A percentile compares a stretch with the other conserved stretches of the same genome.
Conservation (phyloP, 2,113 vertebrate genomes). For the Globicephala melas region DNA sequence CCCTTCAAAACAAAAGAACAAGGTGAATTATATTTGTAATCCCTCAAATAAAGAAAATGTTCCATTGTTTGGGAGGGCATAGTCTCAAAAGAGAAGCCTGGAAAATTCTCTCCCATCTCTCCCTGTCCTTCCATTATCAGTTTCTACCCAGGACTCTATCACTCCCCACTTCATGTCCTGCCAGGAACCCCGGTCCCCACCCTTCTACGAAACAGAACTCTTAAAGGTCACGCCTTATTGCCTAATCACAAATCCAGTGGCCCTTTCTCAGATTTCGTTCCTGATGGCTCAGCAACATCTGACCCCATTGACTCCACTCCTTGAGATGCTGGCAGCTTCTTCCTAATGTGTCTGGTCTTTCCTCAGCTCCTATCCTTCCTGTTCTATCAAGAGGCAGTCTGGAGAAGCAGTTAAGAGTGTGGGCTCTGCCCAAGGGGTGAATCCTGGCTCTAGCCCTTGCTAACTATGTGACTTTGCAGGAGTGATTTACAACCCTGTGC, state of each 20-base stretch:
- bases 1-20: not conserved
- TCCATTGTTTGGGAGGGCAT: not conserved
- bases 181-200: not conserved
- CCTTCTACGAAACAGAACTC: not conserved
- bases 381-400: not conserved
- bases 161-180: not conserved
- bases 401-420: not conserved
- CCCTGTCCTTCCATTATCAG: not conserved
- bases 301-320: slow-evolving; percentile 15
- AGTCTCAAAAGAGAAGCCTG: not conserved
- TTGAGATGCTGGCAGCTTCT: not conserved
- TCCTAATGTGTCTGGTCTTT: not conserved
- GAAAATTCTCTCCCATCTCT: not conserved
- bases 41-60: not conserved
- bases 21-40: not conserved
- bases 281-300: slow-evolving; percentile 57
- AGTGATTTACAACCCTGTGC: not conserved
- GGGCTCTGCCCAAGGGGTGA: not conserved
- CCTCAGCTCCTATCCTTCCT: not conserved
- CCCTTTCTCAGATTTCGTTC: slow-evolving; percentile 51
- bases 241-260: not conserved
- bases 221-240: slow-evolving; percentile 37
- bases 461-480: not conserved
- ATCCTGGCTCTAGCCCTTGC: not conserved
- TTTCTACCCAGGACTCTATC: not conserved